Evolutionary conservation across 2,113 vertebrate species (phyloP), one percentile per base, ranked within the genome.

Genomic region (Ctenodactylus gundi): DNA sequence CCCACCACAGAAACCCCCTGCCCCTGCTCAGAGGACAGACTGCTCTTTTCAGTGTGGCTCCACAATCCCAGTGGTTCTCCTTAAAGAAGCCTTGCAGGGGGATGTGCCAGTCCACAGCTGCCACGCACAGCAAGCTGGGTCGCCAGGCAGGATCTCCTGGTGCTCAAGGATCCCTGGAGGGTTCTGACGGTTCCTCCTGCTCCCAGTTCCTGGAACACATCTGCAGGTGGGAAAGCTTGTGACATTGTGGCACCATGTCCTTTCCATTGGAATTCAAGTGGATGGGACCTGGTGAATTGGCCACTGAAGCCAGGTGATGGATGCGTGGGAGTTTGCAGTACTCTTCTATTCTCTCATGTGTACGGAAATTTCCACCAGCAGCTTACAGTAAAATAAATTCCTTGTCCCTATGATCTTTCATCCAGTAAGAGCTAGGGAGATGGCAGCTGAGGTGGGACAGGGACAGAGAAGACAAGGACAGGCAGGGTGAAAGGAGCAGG

Each of bases 101-200:
- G 20, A 64, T 13, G 34, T 4, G 25, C 44, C 13, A 0, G 25
- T 17, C 5, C 0, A 8, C 15, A 0, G 0, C 3, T 14, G 70
- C 23, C 23, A 20, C 31, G 55, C 21, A 4, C 23, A 7, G 55
- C n/a, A n/a, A 18, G 14, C 10, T 31, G 7, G 58, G 70, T 17
- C 29, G 76, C 64, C 18, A 51, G 34, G 6, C 17, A 11, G 17
- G 58, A 23, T 44, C 36, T 65, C 46, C 21, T 53, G 12, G 14
- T 7, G 0, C 39, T 76, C 41, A 31, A 39, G 41, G 11, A 14
- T 55, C 36, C 12, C 23, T n/a, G 27, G 36, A 17, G 17, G 9
- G 36, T 77, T 80, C 31, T 3, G 4, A 9, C 31, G 3, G 12
- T 51, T 90, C 29, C 25, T 55, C 73, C 31, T 11, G 29, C 65